phyloP scores from a whole-genome alignment of 2,113 vertebrate genomes.

The Heterocephalus glaber region DNA sequence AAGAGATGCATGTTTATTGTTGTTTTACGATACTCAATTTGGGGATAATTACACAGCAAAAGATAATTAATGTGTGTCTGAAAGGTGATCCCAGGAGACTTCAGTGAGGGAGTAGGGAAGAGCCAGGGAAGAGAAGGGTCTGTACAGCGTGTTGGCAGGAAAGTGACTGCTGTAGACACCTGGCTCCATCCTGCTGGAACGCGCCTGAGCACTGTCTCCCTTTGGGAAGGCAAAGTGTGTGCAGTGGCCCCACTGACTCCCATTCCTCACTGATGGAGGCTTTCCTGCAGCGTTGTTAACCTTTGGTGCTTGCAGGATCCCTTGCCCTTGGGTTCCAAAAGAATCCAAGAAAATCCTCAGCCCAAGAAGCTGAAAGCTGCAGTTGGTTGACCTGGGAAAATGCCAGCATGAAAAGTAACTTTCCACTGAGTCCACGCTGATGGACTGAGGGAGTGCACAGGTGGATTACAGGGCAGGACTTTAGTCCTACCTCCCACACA shows the following conservation, averaged over 20 bases:
- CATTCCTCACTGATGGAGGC: background rate
- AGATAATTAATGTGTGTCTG: background rate
- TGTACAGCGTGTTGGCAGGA: background rate
- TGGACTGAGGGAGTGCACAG: background rate
- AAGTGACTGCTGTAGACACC: background rate
- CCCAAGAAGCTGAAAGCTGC: background rate
- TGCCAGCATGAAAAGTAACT: background rate
- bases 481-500: background rate
- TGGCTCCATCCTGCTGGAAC: background rate
- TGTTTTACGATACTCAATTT: constrained; percentile 8
- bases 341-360: constrained; percentile 20
- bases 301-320: background rate
- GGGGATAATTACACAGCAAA: background rate
- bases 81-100: background rate
- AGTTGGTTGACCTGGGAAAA: background rate
- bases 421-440: background rate
- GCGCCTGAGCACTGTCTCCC: background rate
- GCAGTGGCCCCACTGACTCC: background rate
- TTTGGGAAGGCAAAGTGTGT: background rate
- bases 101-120: background rate
- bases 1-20: background rate
- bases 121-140: background rate
- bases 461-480: background rate
- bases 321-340: background rate
- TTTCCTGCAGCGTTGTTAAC: background rate